phyloP scores from a whole-genome alignment of 2,113 vertebrate genomes.

The Myotis brandtii region DNA sequence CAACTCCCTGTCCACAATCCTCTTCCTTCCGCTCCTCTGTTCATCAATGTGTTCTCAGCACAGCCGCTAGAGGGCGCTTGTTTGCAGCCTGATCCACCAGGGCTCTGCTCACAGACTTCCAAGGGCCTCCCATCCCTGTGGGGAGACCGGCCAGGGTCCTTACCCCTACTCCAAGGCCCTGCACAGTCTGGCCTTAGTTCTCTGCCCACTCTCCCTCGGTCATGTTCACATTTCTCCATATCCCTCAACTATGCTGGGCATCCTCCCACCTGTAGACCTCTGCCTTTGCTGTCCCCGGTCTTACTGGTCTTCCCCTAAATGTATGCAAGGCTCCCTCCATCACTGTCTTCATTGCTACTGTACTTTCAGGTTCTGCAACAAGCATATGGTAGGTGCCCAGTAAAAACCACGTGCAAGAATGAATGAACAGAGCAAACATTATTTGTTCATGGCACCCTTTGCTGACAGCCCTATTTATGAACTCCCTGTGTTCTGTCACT shows the following conservation, averaged over 20 bases:
- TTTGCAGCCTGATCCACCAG: background rate
- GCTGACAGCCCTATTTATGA: background rate
- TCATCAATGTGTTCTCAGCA: background rate
- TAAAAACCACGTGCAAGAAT: background rate
- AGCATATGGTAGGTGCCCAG: background rate
- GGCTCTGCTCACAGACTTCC: background rate
- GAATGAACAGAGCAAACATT: background rate
- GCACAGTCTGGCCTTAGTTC: background rate
- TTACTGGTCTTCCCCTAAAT: background rate
- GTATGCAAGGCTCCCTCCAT: rapidly evolving
- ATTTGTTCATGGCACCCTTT: background rate
- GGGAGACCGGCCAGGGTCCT: background rate
- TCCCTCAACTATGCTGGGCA: background rate
- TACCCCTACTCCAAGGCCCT: background rate
- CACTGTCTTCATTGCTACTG: background rate
- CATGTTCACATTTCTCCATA: background rate
- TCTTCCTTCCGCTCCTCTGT: background rate
- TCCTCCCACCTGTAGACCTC: background rate
- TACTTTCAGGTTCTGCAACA: background rate
- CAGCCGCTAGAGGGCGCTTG: constrained; percentile 33
- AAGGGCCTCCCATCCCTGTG: background rate
- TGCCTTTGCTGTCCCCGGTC: background rate
- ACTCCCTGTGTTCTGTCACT: background rate
- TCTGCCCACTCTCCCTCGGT: background rate
- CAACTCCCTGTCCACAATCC: rapidly evolving